phyloP scores from a whole-genome alignment of 2,888 invertebrate species.

The Pandemis heparana region DNA sequence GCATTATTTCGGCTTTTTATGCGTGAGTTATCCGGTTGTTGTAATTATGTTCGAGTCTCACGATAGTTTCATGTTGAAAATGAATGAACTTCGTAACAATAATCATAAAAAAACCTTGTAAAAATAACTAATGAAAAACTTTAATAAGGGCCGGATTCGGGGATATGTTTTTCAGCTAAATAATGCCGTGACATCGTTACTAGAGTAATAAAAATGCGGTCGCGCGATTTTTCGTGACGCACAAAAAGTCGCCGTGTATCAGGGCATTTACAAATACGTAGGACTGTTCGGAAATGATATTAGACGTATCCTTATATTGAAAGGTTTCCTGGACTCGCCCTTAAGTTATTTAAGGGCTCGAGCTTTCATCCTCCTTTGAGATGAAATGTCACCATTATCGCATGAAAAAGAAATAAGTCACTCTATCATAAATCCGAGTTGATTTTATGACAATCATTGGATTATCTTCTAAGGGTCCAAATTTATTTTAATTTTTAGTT shows the following conservation, averaged over 20 bases:
- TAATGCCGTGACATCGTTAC: no score
- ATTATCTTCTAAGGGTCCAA: no score
- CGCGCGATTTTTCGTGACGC: background rate
- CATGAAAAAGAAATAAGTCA: background rate
- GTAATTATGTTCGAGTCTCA: no score
- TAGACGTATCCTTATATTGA: slow-evolving; percentile 19
- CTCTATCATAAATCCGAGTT: background rate
- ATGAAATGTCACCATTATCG: background rate
- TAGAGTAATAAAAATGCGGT: background rate
- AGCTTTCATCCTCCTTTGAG: background rate
- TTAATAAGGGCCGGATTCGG: no score
- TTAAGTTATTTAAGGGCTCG: slow-evolving; percentile 19
- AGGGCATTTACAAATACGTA: background rate
- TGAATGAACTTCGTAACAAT: no score
- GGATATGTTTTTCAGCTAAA: no score
- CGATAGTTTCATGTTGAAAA: no score
- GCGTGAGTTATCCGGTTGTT: no score
- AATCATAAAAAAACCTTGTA: no score
- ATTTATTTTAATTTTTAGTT: no score
- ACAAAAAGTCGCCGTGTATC: background rate
- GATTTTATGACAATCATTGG: background rate
- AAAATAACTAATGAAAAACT: no score
- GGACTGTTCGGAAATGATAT: slow-evolving; percentile 31
- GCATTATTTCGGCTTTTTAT: no score
- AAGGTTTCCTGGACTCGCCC: slow-evolving; percentile 28